Conservation (phyloP, 1,140 invertebrate genomes). For the Gryllus bimaculatus region DNA sequence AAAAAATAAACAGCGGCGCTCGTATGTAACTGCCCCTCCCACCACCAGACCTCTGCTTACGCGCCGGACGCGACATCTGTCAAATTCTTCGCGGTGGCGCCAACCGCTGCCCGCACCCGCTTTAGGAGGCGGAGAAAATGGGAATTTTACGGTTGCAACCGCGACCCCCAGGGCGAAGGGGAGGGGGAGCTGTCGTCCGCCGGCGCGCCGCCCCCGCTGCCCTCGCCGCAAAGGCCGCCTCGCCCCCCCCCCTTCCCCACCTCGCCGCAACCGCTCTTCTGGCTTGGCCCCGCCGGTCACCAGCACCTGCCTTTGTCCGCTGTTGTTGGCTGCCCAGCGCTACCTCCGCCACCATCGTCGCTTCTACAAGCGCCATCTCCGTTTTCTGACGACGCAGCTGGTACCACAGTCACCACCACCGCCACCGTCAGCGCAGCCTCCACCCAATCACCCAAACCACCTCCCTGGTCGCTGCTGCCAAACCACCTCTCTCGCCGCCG, state of each 20-base stretch:
- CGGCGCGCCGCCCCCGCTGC: background rate
- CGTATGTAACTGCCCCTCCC: too few species aligned
- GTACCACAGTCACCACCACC: background rate
- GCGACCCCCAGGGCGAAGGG: background rate
- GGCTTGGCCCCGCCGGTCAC: too few species aligned
- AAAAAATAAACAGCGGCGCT: too few species aligned
- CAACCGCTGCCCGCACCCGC: background rate
- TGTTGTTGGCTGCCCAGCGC: too few species aligned
- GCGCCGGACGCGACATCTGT: background rate
- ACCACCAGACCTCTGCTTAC: too few species aligned
- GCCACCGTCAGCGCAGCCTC: background rate
- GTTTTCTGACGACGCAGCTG: too few species aligned
- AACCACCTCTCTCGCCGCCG: background rate
- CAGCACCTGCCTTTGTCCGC: too few species aligned
- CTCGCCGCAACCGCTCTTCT: too few species aligned
- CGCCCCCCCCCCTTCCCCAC: too few species aligned
- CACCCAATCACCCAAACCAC: background rate
- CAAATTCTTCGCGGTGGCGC: background rate
- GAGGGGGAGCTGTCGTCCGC: background rate
- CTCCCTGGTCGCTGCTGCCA: background rate
- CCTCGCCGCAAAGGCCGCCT: background rate
- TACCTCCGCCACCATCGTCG: background rate
- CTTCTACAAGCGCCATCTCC: background rate
- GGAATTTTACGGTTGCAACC: background rate
- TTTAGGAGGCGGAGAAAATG: background rate